A percentile compares a stretch with the other conserved stretches of the same genome.
Conservation (phyloP, 2,888 invertebrate species). For the Patella depressa region DNA sequence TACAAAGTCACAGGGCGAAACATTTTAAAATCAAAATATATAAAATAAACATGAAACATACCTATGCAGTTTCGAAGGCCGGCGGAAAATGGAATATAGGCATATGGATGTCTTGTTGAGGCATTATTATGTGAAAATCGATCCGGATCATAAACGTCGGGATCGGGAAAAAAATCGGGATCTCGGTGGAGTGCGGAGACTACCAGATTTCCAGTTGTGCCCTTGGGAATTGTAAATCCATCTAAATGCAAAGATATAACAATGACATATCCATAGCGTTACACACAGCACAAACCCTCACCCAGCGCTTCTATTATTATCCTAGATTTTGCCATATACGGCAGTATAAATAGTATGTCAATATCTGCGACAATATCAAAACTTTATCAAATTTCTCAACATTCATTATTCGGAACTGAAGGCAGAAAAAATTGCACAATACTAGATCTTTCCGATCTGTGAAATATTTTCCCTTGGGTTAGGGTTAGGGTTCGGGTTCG, state of each 20-base stretch:
- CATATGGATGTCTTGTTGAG: constrained; percentile 79
- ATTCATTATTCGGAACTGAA: constrained; percentile 61
- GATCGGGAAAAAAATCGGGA: constrained; percentile 77
- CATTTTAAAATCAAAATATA: neutral
- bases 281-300: neutral
- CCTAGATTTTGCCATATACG: too few relatives aligned
- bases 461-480: too few relatives aligned
- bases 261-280: neutral
- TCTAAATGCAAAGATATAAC: constrained; percentile 28
- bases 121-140: constrained; percentile 82
- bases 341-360: too few relatives aligned
- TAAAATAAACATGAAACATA: constrained; percentile 40
- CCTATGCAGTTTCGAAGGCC: constrained; percentile 74
- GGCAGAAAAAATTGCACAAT: constrained; percentile 20
- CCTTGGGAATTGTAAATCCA: constrained; percentile 46
- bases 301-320: too few relatives aligned
- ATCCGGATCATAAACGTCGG: constrained; percentile 84
- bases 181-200: constrained; percentile 75
- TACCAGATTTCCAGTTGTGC: constrained; percentile 55
- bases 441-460: too few relatives aligned
- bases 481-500: too few relatives aligned
- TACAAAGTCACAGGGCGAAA: too few relatives aligned
- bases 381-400: constrained; percentile 52
- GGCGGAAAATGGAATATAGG: constrained; percentile 73
- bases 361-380: too few relatives aligned